Evolutionary conservation across 2,888 invertebrate species (phyloP), one percentile per base, ranked within the genome.

Genomic region (Lutraria lutraria): DNA sequence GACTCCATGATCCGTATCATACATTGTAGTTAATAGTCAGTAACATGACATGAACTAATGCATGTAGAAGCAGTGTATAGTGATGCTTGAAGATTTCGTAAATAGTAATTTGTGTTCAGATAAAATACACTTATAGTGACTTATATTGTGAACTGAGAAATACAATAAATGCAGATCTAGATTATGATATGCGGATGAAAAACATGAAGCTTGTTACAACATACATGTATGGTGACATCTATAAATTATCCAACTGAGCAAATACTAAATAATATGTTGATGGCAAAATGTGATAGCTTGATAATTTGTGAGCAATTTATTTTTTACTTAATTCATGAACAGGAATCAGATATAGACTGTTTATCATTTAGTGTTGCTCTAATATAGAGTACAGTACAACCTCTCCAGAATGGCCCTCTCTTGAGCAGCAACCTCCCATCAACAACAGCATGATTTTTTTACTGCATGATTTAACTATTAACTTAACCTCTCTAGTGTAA

Each of bases 251-350:
- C n/a, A 68, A 68, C n/a, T 68, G 63, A 68, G 25, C 25, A 68
- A 68, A 68, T 60, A 16, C n/a, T 60, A 6, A 8, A 60, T 60
- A 60, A 6, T 19, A 2, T n/a, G 63, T n/a, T n/a, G n/a, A 63
- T n/a, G n/a, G 63, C 63, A 68, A 68, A 43, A 68, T 68, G 63
- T 25, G 10, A 43, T 43, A 43, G 43, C 8, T 43, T 8, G 8
- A 43, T 68, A 68, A 25, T n/a, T 68, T 68, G 63, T 68, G 63
- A 68, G 25, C 63, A 25, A n/a, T n/a, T n/a, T 68, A 68, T 68
- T 4, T 68, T 25, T 25, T 68, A 21, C 63, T 25, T 25, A 68
- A 12, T 68, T 3, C 8, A 25, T 10, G 4, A n/a, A 21, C 21
- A 25, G 63, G 63, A 25, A 25, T 25, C 63, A 68, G 63, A n/a